These are phyloP conservation scores for Drusus annulatus DNA, from an alignment of 1,140 invertebrate genomes.

Conservation along the genomic window DNA sequence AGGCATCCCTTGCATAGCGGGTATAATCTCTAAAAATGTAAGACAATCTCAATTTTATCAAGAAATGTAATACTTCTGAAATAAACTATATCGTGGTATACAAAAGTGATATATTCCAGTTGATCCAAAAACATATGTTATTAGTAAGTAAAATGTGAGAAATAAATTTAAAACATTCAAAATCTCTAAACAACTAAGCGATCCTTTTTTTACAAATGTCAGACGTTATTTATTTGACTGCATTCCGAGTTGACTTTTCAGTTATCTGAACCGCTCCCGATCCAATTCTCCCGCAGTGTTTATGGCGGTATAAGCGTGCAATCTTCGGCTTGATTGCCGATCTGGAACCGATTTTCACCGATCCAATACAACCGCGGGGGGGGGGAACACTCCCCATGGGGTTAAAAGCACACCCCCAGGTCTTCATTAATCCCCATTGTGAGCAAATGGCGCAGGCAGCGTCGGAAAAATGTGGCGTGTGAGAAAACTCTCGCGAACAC, in stretches of 20 bases:
- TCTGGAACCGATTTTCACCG: constrained; percentile 39
- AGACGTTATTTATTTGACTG: too few species aligned
- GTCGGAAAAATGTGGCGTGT: neutral
- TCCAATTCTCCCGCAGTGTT: constrained; percentile 22
- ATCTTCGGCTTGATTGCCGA: constrained; percentile 34
- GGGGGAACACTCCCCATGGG: neutral
- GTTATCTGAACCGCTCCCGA: constrained; percentile 5
- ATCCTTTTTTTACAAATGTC: too few species aligned
- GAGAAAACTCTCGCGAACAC: neutral
- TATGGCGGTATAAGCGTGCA: constrained; percentile 33
- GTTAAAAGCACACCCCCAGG: constrained; percentile 1
- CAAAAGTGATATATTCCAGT: too few species aligned
- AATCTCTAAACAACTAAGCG: too few species aligned
- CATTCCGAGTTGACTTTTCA: constrained; percentile 24
- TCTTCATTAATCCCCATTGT: constrained; percentile 41
- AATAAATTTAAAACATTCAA: too few species aligned
- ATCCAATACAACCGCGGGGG: constrained; percentile 34
- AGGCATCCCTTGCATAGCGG: too few species aligned
- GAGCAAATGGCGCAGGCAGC: neutral
- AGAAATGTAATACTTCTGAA: too few species aligned
- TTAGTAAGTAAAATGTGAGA: too few species aligned
- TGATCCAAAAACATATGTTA: too few species aligned
- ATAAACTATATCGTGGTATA: too few species aligned
- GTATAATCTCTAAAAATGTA: too few species aligned
- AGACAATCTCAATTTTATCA: too few species aligned